Base-by-base conservation (phyloP, 2,888 invertebrate species). In the Dynastes grantii region DNA sequence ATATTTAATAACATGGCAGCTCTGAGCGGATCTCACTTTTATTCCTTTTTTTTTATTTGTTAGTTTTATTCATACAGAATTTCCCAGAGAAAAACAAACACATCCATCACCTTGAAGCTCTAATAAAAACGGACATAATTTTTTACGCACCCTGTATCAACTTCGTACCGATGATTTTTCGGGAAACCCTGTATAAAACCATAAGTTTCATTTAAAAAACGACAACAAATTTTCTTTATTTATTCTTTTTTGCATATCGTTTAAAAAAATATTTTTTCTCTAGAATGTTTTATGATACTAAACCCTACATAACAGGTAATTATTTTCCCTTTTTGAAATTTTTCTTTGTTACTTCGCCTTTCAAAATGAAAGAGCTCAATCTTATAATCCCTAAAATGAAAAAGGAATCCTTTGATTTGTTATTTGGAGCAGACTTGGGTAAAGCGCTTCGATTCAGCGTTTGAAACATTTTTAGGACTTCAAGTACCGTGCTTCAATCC, bases 21-120 rank as follows among this genome's bases (percentile, higher is more conserved):
- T 81, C 82, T 83, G 83, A 83, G 83, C 83, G 81, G 79, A 81
- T 79, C 82, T 82, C 82, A 82, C 82, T 82, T 81, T 45, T 45
- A 45, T 45, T 45, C 45, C 45, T 45, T 45, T 45, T 81, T 79
- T 78, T 77, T 73, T 73, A 76, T 68, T 71, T 40, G 27, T 63
- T 49, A 16, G 40, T 77, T 37, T 63, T 70, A 71, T 61, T 70
- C 22, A 71, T 29, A 45, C 45, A 11, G 11, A 45, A 11, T 49
- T 53, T 71, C 49, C 22, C 13, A 22, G 8, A 61, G 9, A 13
- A 61, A 61, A 61, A 45, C 11, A 45, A 45, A 9, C 45, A 11
- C 45, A 11, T 45, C 8, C 9, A 45, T 45, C 45, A 32, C 32
- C 5, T 1, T 11, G 45, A 45, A 45, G 45, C 11, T 45, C 45